Conservation (phyloP, 2,888 invertebrate species). For the Spialia ferax region DNA sequence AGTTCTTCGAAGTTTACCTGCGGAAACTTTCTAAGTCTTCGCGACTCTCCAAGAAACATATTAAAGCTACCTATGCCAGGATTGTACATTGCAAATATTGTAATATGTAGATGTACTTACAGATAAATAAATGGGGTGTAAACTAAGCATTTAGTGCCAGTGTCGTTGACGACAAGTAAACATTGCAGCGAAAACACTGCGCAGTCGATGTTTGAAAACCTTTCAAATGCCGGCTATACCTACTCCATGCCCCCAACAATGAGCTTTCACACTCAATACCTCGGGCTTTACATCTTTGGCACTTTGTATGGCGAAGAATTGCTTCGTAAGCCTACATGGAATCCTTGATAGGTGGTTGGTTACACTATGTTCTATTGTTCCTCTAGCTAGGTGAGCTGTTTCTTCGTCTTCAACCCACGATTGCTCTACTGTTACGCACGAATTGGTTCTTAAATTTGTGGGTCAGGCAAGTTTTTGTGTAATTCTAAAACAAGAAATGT, state of each 20-base stretch:
- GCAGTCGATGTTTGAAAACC: slow-evolving; percentile 56
- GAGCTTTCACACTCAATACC: slow-evolving; percentile 22
- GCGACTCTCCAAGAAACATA: slow-evolving; percentile 11
- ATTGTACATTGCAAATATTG: slow-evolving; percentile 24
- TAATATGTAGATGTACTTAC: no score
- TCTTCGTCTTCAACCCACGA: background rate
- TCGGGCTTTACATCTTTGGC: slow-evolving; percentile 22
- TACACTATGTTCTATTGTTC: background rate
- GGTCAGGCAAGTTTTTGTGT: no score
- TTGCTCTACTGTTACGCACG: background rate
- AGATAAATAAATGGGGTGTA: slow-evolving; percentile 36
- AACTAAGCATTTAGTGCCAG: slow-evolving; percentile 33
- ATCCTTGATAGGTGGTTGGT: slow-evolving; percentile 1
- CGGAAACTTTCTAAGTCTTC: slow-evolving; percentile 13
- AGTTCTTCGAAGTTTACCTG: slow-evolving; percentile 7
- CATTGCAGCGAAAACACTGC: slow-evolving; percentile 54
- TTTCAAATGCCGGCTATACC: slow-evolving; percentile 50
- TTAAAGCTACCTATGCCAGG: slow-evolving; percentile 27
- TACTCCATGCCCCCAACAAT: slow-evolving; percentile 31
- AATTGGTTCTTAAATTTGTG: background rate
- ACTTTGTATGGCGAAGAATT: slow-evolving; percentile 9
- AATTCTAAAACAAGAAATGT: no score
- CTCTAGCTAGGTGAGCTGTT: background rate
- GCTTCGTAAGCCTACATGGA: background rate
- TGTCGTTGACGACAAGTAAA: slow-evolving; percentile 43